phyloP scores from a whole-genome alignment of 2,113 vertebrate species.

The Ornithorhynchus anatinus region DNA sequence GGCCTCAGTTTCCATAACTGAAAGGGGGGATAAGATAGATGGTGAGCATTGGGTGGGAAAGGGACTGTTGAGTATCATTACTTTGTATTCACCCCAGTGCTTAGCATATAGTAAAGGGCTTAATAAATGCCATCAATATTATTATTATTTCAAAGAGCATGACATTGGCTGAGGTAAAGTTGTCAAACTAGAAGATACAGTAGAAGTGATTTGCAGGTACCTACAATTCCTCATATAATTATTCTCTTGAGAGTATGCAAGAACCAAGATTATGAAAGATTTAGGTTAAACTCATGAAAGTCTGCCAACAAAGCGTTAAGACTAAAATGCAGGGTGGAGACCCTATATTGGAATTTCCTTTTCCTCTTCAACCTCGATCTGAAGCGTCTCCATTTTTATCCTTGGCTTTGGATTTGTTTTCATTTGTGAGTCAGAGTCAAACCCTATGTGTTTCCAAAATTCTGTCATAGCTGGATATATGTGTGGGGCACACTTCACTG shows the following conservation, averaged over 20 bases:
- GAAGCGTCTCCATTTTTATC: neutral
- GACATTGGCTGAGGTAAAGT: too few species aligned
- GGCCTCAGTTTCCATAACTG: too few species aligned
- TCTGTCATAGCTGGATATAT: neutral
- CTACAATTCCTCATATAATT: too few species aligned
- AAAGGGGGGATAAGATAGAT: too few species aligned
- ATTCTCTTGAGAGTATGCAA: too few species aligned
- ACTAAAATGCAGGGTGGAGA: neutral
- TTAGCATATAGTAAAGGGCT: neutral
- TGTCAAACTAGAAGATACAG: too few species aligned
- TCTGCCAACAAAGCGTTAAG: constrained; percentile 2
- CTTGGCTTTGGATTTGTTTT: neutral
- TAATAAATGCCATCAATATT: too few species aligned
- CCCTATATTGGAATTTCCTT: neutral
- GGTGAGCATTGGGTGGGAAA: neutral
- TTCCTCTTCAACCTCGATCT: neutral
- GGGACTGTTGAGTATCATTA: neutral
- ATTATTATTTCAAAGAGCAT: too few species aligned
- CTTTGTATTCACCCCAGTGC: neutral
- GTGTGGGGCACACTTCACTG: neutral
- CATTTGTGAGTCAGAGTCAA: neutral
- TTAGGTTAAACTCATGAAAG: neutral
- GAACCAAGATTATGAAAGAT: neutral
- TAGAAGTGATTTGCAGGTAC: too few species aligned
- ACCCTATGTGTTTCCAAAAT: neutral